Evolutionary conservation across 2,888 invertebrate genomes (phyloP).

Genomic region (Drosophila yooni): DNA sequence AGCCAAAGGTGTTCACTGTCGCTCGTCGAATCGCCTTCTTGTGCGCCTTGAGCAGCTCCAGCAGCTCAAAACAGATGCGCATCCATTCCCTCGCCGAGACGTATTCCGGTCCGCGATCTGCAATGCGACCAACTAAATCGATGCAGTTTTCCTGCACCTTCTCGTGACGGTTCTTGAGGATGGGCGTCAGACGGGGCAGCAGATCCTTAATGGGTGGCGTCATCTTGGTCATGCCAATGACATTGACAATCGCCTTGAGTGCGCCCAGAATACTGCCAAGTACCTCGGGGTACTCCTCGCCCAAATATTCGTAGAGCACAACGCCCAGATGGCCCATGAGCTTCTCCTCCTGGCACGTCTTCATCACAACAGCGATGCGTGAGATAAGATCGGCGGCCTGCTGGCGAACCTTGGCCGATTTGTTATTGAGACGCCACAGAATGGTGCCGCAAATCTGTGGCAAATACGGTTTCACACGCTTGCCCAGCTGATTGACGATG

Average conservation of each 20-base stretch:
- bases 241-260: slow-evolving; percentile 99
- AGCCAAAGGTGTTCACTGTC: slow-evolving; percentile 99
- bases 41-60: slow-evolving; percentile 98
- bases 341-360: slow-evolving; percentile 99
- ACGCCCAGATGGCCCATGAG: slow-evolving; percentile 99
- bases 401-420: slow-evolving; percentile 99
- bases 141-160: slow-evolving; percentile 99
- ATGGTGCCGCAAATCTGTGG: slow-evolving; percentile 99
- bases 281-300: slow-evolving; percentile 99
- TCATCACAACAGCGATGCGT: slow-evolving; percentile 99
- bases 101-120: slow-evolving; percentile 99
- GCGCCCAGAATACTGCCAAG: slow-evolving; percentile 99
- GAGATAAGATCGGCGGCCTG: slow-evolving; percentile 99
- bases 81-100: slow-evolving; percentile 99
- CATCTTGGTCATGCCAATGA: slow-evolving; percentile 99
- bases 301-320: slow-evolving; percentile 99
- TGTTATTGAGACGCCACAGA: slow-evolving; percentile 99
- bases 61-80: slow-evolving; percentile 99
- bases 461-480: slow-evolving; percentile 98
- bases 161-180: slow-evolving; percentile 98
- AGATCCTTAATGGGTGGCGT: slow-evolving; percentile 99
- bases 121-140: slow-evolving; percentile 99
- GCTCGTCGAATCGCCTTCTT: slow-evolving; percentile 99
- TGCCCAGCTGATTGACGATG: slow-evolving; percentile 98
- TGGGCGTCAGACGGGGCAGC: slow-evolving; percentile 97